Evolutionary conservation across 92 coral and sea anemone species (phyloP).

Genomic region (Micromussa lordhowensis): DNA sequence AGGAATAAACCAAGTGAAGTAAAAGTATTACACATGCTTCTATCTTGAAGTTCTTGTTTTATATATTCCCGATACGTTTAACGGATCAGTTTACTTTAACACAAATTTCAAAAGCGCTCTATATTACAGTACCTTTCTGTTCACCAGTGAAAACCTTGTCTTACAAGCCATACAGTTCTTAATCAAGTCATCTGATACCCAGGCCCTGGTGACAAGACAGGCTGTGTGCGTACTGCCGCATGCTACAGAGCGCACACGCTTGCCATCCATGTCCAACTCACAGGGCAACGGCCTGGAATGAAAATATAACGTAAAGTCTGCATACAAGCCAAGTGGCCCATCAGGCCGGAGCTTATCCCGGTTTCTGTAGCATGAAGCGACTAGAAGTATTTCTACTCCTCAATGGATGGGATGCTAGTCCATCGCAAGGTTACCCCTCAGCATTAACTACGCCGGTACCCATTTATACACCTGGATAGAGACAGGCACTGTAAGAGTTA

Average conservation of each 20-base stretch:
- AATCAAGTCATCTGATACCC: slow-evolving; percentile 91
- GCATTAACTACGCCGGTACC: too few species aligned
- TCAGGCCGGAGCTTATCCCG: too few species aligned
- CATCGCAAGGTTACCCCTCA: too few species aligned
- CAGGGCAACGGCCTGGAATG: slow-evolving; percentile 71
- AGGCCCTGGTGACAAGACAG: slow-evolving; percentile 86
- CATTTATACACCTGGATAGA: too few species aligned
- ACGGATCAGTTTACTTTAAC: not conserved
- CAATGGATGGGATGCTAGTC: too few species aligned
- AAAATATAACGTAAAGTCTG: not conserved
- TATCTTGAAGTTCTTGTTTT: not conserved
- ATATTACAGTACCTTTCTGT: slow-evolving; percentile 61
- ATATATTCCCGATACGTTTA: too few species aligned
- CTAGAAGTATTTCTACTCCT: too few species aligned
- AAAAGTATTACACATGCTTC: not conserved
- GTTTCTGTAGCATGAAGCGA: too few species aligned
- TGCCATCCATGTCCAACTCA: slow-evolving; percentile 90
- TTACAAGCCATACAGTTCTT: slow-evolving; percentile 97
- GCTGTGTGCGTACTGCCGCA: slow-evolving; percentile 92
- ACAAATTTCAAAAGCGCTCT: not conserved
- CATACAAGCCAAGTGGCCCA: too few species aligned
- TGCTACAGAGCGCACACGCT: slow-evolving; percentile 80
- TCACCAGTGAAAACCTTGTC: slow-evolving; percentile 82
- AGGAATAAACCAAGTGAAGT: not conserved
- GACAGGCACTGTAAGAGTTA: too few species aligned